Conservation (phyloP, 2,797 vertebrate genomes). For the Sebastes trivittatus region DNA sequence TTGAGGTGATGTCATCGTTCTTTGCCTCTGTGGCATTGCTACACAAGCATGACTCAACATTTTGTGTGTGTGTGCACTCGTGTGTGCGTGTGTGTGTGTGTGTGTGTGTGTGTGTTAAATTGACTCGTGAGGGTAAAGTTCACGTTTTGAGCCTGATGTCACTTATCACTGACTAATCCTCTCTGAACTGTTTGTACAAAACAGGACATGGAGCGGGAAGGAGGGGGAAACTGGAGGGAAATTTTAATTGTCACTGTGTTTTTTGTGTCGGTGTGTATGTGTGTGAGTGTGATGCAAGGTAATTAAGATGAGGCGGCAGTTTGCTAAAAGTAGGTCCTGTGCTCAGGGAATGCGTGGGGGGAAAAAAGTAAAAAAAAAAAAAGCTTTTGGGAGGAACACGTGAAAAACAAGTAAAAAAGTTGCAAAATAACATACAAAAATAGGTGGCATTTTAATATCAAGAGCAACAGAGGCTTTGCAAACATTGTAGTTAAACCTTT, state of each 20-base stretch:
- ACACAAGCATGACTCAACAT: constrained; percentile 59
- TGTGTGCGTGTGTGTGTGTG: neutral
- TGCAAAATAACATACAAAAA: neutral
- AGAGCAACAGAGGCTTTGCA: neutral
- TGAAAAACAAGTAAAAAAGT: neutral
- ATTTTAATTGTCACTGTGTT: neutral
- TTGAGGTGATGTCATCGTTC: constrained; percentile 66
- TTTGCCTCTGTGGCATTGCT: constrained; percentile 35
- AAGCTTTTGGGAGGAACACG: neutral
- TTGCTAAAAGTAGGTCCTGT: neutral
- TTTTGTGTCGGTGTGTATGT: neutral
- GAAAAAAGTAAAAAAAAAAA: neutral
- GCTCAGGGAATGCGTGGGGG: neutral
- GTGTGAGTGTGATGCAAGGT: neutral
- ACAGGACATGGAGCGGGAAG: constrained; percentile 23
- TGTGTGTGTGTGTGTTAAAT: constrained; percentile 24
- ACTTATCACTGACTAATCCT: constrained; percentile 66
- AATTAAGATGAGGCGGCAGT: neutral
- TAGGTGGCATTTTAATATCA: neutral
- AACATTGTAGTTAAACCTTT: neutral
- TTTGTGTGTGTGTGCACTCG: neutral
- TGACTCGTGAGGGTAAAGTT: constrained; percentile 59
- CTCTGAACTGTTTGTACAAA: constrained; percentile 30
- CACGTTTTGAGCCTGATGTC: constrained; percentile 65
- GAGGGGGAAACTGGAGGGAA: constrained; percentile 31